Evolutionary conservation across 2,113 vertebrate genomes (phyloP), one percentile per base, ranked within the genome.

Genomic region (Haemorhous mexicanus): DNA sequence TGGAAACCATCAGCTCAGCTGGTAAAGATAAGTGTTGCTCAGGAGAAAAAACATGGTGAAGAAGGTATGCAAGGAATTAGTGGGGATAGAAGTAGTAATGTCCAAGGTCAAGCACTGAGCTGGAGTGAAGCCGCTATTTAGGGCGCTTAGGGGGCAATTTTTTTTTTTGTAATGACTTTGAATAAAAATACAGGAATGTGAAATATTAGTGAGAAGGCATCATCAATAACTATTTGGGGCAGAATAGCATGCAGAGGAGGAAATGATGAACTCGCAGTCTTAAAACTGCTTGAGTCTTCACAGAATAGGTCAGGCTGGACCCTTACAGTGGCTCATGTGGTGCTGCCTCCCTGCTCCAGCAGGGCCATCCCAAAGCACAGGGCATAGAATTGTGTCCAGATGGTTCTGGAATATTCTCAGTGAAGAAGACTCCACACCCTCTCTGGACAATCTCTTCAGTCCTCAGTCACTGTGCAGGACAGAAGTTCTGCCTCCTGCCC

Each of bases 401-500:
- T 0, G 1, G 2, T 0, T 49, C 32, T 76, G 72, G 30, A 43
- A 43, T 50, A 35, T 58, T 32, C 16, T 3, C 44, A 59, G 6
- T 7, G 35, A 67, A 16, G 35, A 32, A 32, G 30, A 49, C 44
- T 35, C 21, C 32, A 32, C 32, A 76, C 2, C 6, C 16, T 35
- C 20, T 58, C 52, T 50, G 35, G 26, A 3, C 26, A 84, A 3
- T 43, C 35, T 66, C 13, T 35, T 75, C 30, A 13, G 6, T 0
- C 1, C 35, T 58, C 0, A 0, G 43, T 8, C 35, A 14, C 70
- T 43, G 30, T 52, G 0, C 62, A 59, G 72, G 20, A 32, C 21
- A 18, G 35, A 76, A 67, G 17, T 59, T 86, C 10, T 86, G 32
- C 21, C 72, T 85, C 16, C 0, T 56, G 61, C 1, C 16, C 80